Evolutionary conservation across 2,888 invertebrate genomes (phyloP).

Genomic region (Lasioglossum leucozonium): DNA sequence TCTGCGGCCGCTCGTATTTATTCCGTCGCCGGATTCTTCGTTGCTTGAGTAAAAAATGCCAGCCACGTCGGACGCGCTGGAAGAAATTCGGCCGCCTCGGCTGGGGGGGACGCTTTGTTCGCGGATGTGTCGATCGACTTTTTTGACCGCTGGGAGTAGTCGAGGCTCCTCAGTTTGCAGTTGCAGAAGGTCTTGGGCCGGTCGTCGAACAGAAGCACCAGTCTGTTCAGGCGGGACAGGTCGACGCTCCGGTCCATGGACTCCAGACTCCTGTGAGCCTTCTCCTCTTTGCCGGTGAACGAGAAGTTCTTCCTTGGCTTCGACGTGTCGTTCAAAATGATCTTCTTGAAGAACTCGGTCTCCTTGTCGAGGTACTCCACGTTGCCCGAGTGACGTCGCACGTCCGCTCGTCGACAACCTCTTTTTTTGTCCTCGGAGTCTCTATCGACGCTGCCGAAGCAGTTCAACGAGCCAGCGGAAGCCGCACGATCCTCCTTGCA

Average conservation of each 20-base stretch:
- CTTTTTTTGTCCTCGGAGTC: constrained; percentile 55
- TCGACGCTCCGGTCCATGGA: constrained; percentile 75
- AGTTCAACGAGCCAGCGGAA: constrained; percentile 67
- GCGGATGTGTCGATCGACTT: constrained; percentile 66
- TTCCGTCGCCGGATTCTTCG: constrained; percentile 65
- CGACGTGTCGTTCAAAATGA: constrained; percentile 64
- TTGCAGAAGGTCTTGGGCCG: constrained; percentile 63
- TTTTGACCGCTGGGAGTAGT: constrained; percentile 73
- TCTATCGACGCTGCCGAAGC: constrained; percentile 67
- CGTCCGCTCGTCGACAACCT: constrained; percentile 41
- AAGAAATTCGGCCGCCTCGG: constrained; percentile 76
- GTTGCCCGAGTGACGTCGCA: constrained; percentile 70
- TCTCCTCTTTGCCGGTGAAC: constrained; percentile 73
- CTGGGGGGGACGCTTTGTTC: constrained; percentile 50
- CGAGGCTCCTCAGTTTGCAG: constrained; percentile 75
- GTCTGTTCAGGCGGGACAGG: constrained; percentile 72
- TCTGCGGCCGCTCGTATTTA: constrained; percentile 66
- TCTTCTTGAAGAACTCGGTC: constrained; percentile 78
- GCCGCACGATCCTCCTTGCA: constrained; percentile 40
- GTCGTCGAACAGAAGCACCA: constrained; percentile 73
- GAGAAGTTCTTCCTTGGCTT: constrained; percentile 72
- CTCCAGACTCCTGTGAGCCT: constrained; percentile 76
- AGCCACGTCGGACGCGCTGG: constrained; percentile 77
- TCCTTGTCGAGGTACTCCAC: constrained; percentile 78
- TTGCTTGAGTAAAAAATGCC: constrained; percentile 79